These are phyloP conservation scores for Tiliacea citrago DNA, from an alignment of 2,888 invertebrate genomes.

Conservation along the genomic window DNA sequence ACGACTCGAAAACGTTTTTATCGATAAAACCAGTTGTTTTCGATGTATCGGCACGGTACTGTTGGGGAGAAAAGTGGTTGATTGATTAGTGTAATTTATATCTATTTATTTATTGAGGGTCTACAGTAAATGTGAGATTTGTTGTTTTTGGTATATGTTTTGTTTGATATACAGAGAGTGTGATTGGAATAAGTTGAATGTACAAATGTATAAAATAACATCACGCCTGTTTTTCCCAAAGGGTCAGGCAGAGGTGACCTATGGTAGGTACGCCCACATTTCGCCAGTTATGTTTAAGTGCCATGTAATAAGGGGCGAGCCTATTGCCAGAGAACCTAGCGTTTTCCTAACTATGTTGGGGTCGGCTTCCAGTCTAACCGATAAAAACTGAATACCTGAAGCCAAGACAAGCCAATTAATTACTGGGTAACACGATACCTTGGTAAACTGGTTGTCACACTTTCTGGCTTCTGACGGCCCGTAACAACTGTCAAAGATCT, in stretches of 20 bases:
- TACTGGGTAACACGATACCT: no score
- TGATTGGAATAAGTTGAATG: not conserved
- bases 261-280: no score
- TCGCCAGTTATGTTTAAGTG: no score
- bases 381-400: no score
- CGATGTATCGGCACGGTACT: conserved; percentile 61
- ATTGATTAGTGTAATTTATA: conserved; percentile 16
- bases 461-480: no score
- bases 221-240: not conserved
- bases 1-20: conserved; percentile 72
- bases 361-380: no score
- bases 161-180: not conserved
- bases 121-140: not conserved
- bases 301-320: no score
- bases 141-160: not conserved
- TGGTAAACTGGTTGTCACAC: no score
- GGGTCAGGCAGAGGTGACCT: not conserved
- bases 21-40: conserved; percentile 72
- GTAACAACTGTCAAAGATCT: no score
- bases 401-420: no score
- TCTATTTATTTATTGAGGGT: not conserved
- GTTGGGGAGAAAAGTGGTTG: conserved; percentile 47
- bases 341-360: no score
- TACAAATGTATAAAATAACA: not conserved
- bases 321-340: no score